phyloP scores from a whole-genome alignment of 2,888 invertebrate genomes.

The Eristalis intricaria region DNA sequence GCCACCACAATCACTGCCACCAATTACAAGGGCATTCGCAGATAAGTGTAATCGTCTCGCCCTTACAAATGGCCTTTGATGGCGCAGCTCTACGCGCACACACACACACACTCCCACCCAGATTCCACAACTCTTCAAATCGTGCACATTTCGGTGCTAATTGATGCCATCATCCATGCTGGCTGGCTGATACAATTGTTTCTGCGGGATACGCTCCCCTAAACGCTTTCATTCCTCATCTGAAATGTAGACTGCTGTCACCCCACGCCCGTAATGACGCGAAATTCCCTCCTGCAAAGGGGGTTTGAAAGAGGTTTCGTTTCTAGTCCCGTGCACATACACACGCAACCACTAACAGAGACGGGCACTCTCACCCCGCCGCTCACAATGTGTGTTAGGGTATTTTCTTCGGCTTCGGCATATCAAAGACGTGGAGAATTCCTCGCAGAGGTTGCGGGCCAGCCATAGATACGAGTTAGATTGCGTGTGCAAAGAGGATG shows the following conservation, averaged over 20 bases:
- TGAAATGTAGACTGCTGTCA: background rate
- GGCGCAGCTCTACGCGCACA: background rate
- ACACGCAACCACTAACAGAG: background rate
- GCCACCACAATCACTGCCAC: background rate
- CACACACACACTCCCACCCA: background rate
- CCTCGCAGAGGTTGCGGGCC: constrained; percentile 11
- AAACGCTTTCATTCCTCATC: constrained; percentile 3
- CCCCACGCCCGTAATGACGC: constrained; percentile 47
- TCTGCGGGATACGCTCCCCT: constrained; percentile 17
- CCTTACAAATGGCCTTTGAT: constrained; percentile 7
- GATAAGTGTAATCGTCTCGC: constrained; percentile 2
- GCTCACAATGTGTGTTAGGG: background rate
- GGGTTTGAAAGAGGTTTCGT: constrained; percentile 27
- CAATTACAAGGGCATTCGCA: constrained; percentile 12
- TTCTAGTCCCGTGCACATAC: constrained; percentile 8
- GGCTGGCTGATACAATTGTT: constrained; percentile 20
- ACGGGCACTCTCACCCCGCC: background rate
- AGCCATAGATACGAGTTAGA: constrained; percentile 27
- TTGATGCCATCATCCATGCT: constrained; percentile 43
- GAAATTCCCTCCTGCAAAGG: constrained; percentile 33
- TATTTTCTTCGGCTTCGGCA: constrained; percentile 15
- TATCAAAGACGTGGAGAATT: constrained; percentile 23
- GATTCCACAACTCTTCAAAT: constrained; percentile 3
- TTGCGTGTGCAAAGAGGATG: constrained; percentile 59
- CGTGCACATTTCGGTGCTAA: constrained; percentile 27